Evolutionary conservation across 2,113 vertebrate genomes (phyloP).

Genomic region (Protomyctophum bolini): DNA sequence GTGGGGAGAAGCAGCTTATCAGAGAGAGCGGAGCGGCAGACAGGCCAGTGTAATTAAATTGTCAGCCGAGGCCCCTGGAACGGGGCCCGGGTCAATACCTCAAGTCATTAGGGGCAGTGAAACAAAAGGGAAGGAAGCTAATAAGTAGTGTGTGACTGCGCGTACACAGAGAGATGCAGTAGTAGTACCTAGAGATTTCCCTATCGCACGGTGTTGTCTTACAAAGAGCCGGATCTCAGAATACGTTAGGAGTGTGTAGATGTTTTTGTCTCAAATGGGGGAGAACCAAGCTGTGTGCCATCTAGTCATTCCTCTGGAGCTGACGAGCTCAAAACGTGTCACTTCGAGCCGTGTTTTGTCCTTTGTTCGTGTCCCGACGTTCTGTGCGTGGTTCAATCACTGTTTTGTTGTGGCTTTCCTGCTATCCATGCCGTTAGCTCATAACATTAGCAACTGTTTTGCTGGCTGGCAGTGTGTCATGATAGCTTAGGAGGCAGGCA

Average conservation of each 20-base stretch:
- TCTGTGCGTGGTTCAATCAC: too few relatives aligned
- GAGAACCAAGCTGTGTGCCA: conserved; percentile 17
- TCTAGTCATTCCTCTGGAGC: conserved; percentile 9
- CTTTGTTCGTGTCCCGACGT: too few relatives aligned
- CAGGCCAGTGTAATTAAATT: conserved; percentile 60
- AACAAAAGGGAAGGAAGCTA: conserved; percentile 37
- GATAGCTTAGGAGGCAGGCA: too few relatives aligned
- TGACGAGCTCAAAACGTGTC: too few relatives aligned
- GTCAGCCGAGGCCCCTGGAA: conserved; percentile 64
- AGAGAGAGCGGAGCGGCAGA: conserved; percentile 42
- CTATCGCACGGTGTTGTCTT: too few relatives aligned
- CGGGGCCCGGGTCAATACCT: conserved; percentile 32
- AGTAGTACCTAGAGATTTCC: too few relatives aligned
- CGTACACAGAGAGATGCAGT: conserved; percentile 3
- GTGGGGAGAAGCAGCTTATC: conserved; percentile 52
- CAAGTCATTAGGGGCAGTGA: conserved; percentile 42
- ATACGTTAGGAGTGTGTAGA: conserved; percentile 13
- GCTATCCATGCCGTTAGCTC: too few relatives aligned
- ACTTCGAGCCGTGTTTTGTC: too few relatives aligned
- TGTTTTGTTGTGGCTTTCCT: too few relatives aligned
- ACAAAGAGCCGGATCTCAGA: too few relatives aligned
- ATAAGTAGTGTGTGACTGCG: conserved; percentile 1
- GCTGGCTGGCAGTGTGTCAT: too few relatives aligned
- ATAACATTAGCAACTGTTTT: too few relatives aligned
- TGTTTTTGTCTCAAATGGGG: conserved; percentile 22